Percentiles rank a stretch among this genome's conserved stretches.
These are phyloP conservation scores for Hydropsyche tenuis DNA, from an alignment of 1,140 invertebrate genomes.

Conservation along the genomic window DNA sequence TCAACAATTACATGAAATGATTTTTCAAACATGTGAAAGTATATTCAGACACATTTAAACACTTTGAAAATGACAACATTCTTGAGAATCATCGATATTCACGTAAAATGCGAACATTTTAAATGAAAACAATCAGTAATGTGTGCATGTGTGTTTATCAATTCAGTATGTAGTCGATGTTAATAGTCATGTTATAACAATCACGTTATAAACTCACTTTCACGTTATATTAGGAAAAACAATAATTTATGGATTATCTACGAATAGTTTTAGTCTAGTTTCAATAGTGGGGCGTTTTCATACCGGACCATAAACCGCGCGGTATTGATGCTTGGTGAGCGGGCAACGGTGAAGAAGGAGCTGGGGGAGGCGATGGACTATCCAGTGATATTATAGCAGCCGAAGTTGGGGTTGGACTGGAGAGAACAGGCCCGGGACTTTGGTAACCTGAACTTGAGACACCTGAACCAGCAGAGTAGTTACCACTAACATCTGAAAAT, in stretches of 20 bases:
- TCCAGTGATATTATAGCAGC: constrained; percentile 64
- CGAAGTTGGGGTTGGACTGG: constrained; percentile 31
- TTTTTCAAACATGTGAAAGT: no score
- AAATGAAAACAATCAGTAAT: no score
- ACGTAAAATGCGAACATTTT: no score
- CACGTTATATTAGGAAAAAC: neutral
- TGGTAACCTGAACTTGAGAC: constrained; percentile 66
- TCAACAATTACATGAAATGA: neutral
- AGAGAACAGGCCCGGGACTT: constrained; percentile 52
- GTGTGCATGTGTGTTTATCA: no score
- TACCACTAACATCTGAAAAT: constrained; percentile 49
- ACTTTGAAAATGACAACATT: no score
- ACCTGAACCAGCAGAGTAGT: constrained; percentile 57
- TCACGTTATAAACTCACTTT: neutral
- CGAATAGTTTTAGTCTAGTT: neutral
- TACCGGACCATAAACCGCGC: constrained; percentile 30
- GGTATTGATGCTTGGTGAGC: constrained; percentile 45
- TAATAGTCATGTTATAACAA: no score
- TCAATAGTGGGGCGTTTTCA: constrained; percentile 30
- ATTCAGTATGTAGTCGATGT: no score
- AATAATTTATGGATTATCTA: constrained; percentile 25
- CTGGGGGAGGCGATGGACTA: constrained; percentile 64
- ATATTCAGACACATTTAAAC: no score
- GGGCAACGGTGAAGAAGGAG: constrained; percentile 47
- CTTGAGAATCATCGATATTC: no score